Evolutionary conservation across 2,888 invertebrate genomes (phyloP), one percentile per base, ranked within the genome.

Genomic region (Cosmia pyralina): DNA sequence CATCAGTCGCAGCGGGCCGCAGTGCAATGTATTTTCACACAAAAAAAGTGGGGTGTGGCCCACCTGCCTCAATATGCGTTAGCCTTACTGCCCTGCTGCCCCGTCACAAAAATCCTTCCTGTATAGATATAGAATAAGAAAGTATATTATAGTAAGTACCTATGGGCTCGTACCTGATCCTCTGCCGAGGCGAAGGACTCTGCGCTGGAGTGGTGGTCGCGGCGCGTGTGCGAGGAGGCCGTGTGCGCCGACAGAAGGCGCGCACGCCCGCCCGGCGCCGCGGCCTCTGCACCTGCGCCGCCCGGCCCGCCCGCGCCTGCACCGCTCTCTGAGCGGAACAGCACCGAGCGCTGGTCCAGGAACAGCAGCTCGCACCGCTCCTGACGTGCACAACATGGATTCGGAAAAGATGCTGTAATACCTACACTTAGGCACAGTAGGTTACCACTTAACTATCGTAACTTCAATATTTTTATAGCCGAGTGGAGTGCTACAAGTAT

Each of bases 121-220:
- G 15, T 48, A 34, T n/a, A 34, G 34, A 4, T 17, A 53, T 52
- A 53, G n/a, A 53, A 64, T 52, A 34, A n/a, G n/a, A 53, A 34
- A 53, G 15, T 3, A n/a, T n/a, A n/a, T n/a, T n/a, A n/a, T n/a
- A n/a, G n/a, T n/a, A n/a, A 34, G 50, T 64, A 64, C 52, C 64
- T 64, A 64, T 52, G 64, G 34, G 34, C 44, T 19, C 11, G 88
- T 88, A 97, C 98, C 95, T 98, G 98, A 92, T 99, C 99, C 90
- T 99, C 98, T 0, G 99, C 99, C 2, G 99, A 99, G 66, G 99
- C 98, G 94, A 99, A 99, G 79, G 99, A 99, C 92, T 99, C 99
- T 0, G 98, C 98, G 22, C 99, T 99, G 85, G 99, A 98, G 81
- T 98, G 97, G 90, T 97, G 97, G 0, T 97, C 96, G 88, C 92